A percentile compares a stretch with the other conserved stretches of the same genome.
These are phyloP conservation scores for Bombus impatiens DNA, from an alignment of 1,140 invertebrate species.

Conservation along the genomic window DNA sequence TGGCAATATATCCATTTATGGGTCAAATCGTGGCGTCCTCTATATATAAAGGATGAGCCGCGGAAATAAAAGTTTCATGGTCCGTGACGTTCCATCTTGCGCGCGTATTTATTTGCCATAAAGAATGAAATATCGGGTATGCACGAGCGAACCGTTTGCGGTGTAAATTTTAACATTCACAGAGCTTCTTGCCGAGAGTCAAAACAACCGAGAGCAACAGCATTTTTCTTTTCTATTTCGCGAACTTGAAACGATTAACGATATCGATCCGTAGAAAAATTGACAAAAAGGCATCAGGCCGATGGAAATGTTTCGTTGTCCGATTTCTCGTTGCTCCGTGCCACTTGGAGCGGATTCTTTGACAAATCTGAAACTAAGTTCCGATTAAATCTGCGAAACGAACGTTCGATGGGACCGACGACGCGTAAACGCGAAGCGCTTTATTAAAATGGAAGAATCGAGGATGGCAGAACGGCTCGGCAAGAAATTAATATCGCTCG, in stretches of 20 bases:
- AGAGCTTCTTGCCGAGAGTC: background rate
- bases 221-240: background rate
- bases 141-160: background rate
- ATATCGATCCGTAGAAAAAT: too few relatives aligned
- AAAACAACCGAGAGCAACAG: background rate
- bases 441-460: constrained; percentile 35
- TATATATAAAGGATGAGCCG: constrained; percentile 2
- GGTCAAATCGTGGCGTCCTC: background rate
- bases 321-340: constrained; percentile 30
- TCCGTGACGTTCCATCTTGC: background rate
- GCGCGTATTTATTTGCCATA: constrained; percentile 25
- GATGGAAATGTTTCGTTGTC: constrained; percentile 48
- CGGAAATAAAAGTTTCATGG: constrained; percentile 32
- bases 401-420: constrained; percentile 11
- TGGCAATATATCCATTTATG: constrained; percentile 15
- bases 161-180: background rate
- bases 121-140: constrained; percentile 14
- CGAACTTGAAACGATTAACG: background rate
- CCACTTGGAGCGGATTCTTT: constrained; percentile 56
- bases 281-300: background rate
- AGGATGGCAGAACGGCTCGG: background rate
- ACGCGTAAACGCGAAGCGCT: constrained; percentile 33
- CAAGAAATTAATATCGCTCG: constrained; percentile 25
- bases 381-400: constrained; percentile 60
- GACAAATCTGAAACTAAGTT: constrained; percentile 67